phyloP scores from a whole-genome alignment of 2,888 invertebrate species.

The Drosophila bunnanda region DNA sequence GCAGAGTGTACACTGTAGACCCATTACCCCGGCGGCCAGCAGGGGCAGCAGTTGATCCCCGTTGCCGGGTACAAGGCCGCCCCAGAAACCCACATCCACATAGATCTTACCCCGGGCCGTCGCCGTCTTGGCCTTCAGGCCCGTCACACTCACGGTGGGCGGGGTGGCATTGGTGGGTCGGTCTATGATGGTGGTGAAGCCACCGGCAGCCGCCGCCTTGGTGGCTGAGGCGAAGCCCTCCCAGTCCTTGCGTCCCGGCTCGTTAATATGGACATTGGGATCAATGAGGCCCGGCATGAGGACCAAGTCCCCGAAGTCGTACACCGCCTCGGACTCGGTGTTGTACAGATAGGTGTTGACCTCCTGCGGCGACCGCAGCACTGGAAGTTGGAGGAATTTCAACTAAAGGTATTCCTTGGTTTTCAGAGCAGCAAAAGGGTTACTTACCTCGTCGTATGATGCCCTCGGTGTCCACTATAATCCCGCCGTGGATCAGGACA shows the following conservation, averaged over 20 bases:
- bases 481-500: conserved; percentile 86
- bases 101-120: conserved; percentile 87
- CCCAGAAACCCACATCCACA: conserved; percentile 92
- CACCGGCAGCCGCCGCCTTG: conserved; percentile 89
- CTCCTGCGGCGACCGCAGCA: conserved; percentile 86
- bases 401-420: background rate
- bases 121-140: conserved; percentile 87
- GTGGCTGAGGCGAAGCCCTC: conserved; percentile 90
- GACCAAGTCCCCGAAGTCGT: conserved; percentile 86
- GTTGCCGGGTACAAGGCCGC: conserved; percentile 90
- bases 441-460: conserved; percentile 84
- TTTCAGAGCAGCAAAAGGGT: no score
- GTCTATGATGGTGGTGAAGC: conserved; percentile 89
- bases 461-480: conserved; percentile 87
- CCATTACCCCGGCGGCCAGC: conserved; percentile 88
- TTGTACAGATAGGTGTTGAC: conserved; percentile 85
- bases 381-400: conserved; percentile 35
- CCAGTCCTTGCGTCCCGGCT: conserved; percentile 90
- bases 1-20: conserved; percentile 90
- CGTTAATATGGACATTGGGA: conserved; percentile 90
- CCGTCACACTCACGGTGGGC: conserved; percentile 88
- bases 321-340: conserved; percentile 86
- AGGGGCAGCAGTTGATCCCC: conserved; percentile 86
- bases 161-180: conserved; percentile 91
- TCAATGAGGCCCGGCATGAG: conserved; percentile 90